Base-by-base conservation (phyloP, 2,797 vertebrate genomes). In the Pantherophis alleghaniensis region DNA sequence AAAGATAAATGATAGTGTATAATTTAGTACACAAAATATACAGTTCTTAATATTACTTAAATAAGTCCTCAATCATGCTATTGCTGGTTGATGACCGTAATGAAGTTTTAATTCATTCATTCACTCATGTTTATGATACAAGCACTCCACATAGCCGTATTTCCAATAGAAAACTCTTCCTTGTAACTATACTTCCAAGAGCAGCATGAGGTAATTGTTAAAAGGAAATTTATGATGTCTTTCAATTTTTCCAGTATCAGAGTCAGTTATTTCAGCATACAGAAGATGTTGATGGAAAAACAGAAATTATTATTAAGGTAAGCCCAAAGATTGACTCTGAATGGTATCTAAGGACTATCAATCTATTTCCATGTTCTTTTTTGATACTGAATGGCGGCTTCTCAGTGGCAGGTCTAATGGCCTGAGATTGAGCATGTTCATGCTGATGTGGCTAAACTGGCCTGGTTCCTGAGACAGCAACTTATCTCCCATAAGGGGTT, bases 251-350 rank as follows among this genome's bases (percentile, higher is more conserved):
- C 94, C 97, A 97, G 0, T 98, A 98, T 94, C 98, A 98, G 96
- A 98, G 94, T 97, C 98, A 98, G 95, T 96, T 98, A 5, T 98
- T 98, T 94, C 98, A 98, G 74, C 98, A 97, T 22, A 66, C 97
- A 4, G 98, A 98, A 32, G 98, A 98, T n/a, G 96, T 98, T 0
- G 98, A 98, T n/a, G 96, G 96, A 57, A 99, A 99, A 96, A 98
- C 98, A 0, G 98, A 99, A 97, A 98, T 99, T 96, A 98, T 99
- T 96, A 98, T 99, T 92, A 98, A 98, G 91, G 99, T 98, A 97
- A 92, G 97, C 92, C 22, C 26, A 60, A 74, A 5, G n/a, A 79
- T 66, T 26, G n/a, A 26, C 32, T 37, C 20, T 26, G 37, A 87
- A 56, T 14, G 24, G 47, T 66, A 69, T n/a, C 60, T 87, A 83